Conservation (phyloP, 2,113 vertebrate species). For the Spheniscus mendiculus region DNA sequence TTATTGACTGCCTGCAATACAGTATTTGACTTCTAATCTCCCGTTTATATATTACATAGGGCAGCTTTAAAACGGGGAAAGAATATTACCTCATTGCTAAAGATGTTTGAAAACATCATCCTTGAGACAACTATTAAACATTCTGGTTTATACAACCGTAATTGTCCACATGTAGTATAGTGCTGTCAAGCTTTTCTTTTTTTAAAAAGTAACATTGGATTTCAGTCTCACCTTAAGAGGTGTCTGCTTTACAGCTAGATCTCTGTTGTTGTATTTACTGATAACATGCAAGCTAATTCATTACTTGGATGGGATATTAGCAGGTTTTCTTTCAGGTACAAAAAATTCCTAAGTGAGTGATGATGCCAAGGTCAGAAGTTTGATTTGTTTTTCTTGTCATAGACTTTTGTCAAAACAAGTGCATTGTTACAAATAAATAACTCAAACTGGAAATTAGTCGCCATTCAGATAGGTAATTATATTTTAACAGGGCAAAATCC, state of each 20-base stretch:
- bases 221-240: neutral
- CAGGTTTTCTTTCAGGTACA: neutral
- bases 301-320: neutral
- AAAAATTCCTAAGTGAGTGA: neutral
- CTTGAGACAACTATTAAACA: neutral
- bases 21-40: neutral
- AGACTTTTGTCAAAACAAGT: conserved; percentile 14
- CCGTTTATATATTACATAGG: neutral
- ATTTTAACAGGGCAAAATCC: conserved; percentile 47
- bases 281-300: neutral
- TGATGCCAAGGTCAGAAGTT: neutral
- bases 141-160: neutral
- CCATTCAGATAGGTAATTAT: conserved; percentile 23
- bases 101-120: neutral
- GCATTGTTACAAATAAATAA: neutral
- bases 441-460: neutral
- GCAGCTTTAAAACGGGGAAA: neutral
- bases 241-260: neutral
- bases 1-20: neutral
- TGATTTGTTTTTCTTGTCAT: neutral
- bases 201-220: neutral
- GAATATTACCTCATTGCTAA: neutral
- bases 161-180: neutral
- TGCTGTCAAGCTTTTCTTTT: neutral
- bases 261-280: neutral